Base-by-base conservation (phyloP, 2,113 vertebrate genomes). In the Antennarius striatus region DNA sequence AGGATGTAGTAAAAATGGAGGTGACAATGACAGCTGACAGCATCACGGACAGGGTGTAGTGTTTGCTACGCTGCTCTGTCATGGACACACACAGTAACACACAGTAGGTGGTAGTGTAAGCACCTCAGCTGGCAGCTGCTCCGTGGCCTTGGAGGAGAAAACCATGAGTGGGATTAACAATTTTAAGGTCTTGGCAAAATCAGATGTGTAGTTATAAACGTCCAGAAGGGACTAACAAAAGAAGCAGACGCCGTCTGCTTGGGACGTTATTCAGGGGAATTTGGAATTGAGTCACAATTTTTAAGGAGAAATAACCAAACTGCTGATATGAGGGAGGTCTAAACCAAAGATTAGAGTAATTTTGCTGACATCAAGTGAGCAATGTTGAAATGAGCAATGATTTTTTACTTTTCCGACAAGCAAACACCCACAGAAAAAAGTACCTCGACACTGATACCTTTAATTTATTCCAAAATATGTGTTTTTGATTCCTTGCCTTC, bases 1-100 rank as follows among this genome's bases (percentile, higher is more conserved):
- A 66, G 82, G 85, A 79, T 79, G 73, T 82, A 78, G 78, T 83
- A 61, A n/a, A 15, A 52, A 39, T 45, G 12, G 17, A 75, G 56
- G 61, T 75, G 65, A 64, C 46, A 13, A 22, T 52, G 49, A 78
- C 36, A 67, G 56, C 66, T 32, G 47, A 63, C 40, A 22, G 30
- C 48, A 28, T 82, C 68, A 71, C 14, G 15, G 10, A 6, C 8
- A 45, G 71, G 81, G 75, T 65, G 83, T 73, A 74, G 72, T 10
- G 40, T 56, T 48, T 12, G 53, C 22, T 22, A 22, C 22, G 22
- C 22, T 22, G 22, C 56, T 54, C 52, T 39, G n/a, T 51, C 57
- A 55, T 14, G 9, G 9, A 63, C 71, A 46, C 39, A 55, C 60
- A 54, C 51, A 55, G 1, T 57, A 57, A 68, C 53, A 55, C 59